These are phyloP conservation scores for Pachymerium ferrugineum DNA, from an alignment of 2,888 invertebrate species.

Conservation along the genomic window DNA sequence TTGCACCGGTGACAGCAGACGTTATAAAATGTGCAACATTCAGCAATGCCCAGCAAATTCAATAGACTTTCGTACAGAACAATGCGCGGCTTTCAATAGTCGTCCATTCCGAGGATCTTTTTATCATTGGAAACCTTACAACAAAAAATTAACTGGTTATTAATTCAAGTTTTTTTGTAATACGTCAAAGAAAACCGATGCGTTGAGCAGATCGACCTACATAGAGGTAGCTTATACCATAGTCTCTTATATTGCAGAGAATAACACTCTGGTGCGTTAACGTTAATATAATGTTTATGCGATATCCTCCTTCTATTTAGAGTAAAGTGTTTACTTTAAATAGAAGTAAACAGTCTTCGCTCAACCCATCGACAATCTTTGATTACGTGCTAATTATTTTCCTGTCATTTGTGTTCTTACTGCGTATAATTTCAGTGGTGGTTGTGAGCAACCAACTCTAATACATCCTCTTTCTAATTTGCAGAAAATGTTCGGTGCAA, in stretches of 20 bases:
- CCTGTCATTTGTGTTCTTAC: constrained; percentile 37
- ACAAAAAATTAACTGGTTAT: constrained; percentile 31
- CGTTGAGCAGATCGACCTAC: too few relatives aligned
- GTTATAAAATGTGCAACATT: constrained; percentile 37
- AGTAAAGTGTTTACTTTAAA: too few relatives aligned
- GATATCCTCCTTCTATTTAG: too few relatives aligned
- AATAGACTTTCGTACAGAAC: constrained; percentile 44
- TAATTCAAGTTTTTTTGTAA: neutral
- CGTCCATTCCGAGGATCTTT: constrained; percentile 38
- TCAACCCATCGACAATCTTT: too few relatives aligned
- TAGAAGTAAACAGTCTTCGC: too few relatives aligned
- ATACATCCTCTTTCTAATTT: constrained; percentile 29
- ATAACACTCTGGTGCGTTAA: too few relatives aligned
- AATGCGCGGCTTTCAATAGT: constrained; percentile 45
- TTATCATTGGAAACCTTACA: constrained; percentile 33
- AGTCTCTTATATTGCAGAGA: too few relatives aligned
- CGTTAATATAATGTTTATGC: too few relatives aligned
- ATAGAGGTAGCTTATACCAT: too few relatives aligned
- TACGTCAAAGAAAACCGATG: too few relatives aligned
- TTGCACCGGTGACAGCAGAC: constrained; percentile 29
- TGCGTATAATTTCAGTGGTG: neutral
- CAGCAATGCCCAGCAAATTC: constrained; percentile 40
- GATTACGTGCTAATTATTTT: too few relatives aligned
- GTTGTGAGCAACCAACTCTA: neutral
- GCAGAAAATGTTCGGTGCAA: constrained; percentile 59